These are phyloP conservation scores for Hypanus sabinus DNA, from an alignment of 2,113 vertebrate species.

Conservation along the genomic window DNA sequence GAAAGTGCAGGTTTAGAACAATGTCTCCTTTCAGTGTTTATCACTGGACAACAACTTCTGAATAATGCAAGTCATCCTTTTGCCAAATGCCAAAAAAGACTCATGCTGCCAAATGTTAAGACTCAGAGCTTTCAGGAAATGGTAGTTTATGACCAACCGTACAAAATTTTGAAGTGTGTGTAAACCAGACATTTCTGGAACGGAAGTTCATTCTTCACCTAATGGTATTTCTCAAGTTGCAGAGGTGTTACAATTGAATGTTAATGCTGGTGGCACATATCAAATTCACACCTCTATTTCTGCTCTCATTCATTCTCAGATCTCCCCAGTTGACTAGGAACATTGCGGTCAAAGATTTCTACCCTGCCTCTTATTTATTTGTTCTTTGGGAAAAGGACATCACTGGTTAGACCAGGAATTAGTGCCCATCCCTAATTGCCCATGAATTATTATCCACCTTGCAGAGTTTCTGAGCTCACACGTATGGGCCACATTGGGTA, in stretches of 20 bases:
- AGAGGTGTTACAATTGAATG: not conserved
- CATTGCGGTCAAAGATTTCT: not conserved
- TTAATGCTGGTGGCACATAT: not conserved
- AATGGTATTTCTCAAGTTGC: not conserved
- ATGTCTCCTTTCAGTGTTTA: not conserved
- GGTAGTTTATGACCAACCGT: not conserved
- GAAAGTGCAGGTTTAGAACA: not conserved
- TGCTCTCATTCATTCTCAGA: not conserved
- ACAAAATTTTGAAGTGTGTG: not conserved
- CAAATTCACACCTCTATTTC: not conserved
- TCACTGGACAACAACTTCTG: not conserved
- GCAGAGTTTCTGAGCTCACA: too few relatives aligned
- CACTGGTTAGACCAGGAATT: too few relatives aligned
- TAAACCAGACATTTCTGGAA: not conserved
- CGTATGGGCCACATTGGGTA: too few relatives aligned
- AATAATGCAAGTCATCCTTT: not conserved
- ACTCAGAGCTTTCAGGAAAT: not conserved
- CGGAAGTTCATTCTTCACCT: not conserved
- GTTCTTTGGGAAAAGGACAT: too few relatives aligned
- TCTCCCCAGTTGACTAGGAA: not conserved
- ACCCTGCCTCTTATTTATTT: too few relatives aligned
- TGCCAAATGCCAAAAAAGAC: not conserved
- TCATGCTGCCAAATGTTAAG: not conserved
- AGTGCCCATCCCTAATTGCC: too few relatives aligned
- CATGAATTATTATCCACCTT: too few relatives aligned